A percentile compares a stretch with the other conserved stretches of the same genome.
Conservation (phyloP, 2,113 vertebrate species). For the Antennarius striatus region DNA sequence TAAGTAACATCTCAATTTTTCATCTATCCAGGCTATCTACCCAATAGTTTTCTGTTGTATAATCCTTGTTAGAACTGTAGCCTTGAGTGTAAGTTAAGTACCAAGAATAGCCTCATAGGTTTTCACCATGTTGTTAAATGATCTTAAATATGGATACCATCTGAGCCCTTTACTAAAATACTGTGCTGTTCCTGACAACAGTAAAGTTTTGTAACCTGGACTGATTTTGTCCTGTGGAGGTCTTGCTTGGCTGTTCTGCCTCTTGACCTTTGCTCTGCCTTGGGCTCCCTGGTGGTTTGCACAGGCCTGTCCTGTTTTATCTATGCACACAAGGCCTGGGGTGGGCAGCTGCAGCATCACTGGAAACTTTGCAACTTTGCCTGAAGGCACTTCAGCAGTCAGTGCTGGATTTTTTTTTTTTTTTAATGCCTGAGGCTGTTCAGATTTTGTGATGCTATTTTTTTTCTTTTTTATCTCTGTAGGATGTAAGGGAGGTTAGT, state of each 20-base stretch:
- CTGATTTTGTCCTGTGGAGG: conserved; percentile 56
- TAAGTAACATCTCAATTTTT: too few species aligned
- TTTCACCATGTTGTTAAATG: too few species aligned
- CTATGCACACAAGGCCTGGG: conserved; percentile 22
- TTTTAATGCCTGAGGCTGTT: not conserved
- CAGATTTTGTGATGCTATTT: conserved; percentile 12
- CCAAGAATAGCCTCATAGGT: too few species aligned
- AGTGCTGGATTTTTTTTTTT: not conserved
- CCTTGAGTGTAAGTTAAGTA: too few species aligned
- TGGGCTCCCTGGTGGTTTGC: conserved; percentile 46
- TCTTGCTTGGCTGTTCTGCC: conserved; percentile 44
- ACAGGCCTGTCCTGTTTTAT: conserved; percentile 35
- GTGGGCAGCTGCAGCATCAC: conserved; percentile 57
- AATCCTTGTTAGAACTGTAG: too few species aligned
- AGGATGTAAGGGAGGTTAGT: not conserved
- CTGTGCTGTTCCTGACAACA: too few species aligned
- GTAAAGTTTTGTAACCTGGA: not conserved
- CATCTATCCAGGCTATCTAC: too few species aligned
- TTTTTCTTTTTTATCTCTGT: not conserved
- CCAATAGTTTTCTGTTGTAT: too few species aligned
- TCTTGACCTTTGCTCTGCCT: conserved; percentile 52
- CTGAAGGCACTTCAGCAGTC: conserved; percentile 14
- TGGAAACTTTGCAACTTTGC: conserved; percentile 42
- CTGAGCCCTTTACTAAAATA: too few species aligned
- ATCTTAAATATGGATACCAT: too few species aligned